Base-by-base conservation (phyloP, 2,797 vertebrate genomes). In the Sphenopsis melanotis region DNA sequence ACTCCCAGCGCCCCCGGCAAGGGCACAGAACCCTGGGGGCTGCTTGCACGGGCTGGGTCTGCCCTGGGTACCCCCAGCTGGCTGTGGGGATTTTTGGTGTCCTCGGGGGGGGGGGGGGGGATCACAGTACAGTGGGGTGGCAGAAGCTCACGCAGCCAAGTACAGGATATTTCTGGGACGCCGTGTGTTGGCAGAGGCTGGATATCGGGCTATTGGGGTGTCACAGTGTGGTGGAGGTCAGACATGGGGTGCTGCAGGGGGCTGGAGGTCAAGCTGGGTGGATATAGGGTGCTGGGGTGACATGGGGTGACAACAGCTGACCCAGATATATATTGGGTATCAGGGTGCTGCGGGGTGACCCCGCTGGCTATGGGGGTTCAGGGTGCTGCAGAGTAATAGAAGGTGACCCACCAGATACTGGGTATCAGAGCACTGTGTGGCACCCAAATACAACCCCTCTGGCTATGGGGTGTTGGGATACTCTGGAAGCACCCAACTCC, bases 71-170 rank as follows among this genome's bases (percentile, higher is more conserved):
- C 5, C 5, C 16, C 6, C 9, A 21, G 36, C 11, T 20, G 12
- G 7, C 26, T 18, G 6, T n/a, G 20, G 29, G 47, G 23, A 32
- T 34, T 86, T 41, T 6, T 19, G 29, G 23, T 64, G 49, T 10
- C 32, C 53, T 36, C 3, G 9, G 0, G 1, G 15, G 7, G 8
- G 9, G 9, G 0, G 1, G 15, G 7, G 8, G 9, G 30, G 46
- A 36, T 50, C 6, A 13, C 3, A 1, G 21, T 36, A 39, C 56
- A 23, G 5, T 3, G 30, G 23, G 23, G 56, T 29, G 34, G 8
- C 42, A 77, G 64, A 47, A 84, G 5, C 11, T 52, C 42, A 61
- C 21, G n/a, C 32, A 37, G 46, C 2, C 29, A 39, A 50, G 37
- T 4, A 39, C 12, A 59, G n/a, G 30, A 10, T 42, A 21, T 26